These are phyloP conservation scores for Cyclina sinensis DNA, from an alignment of 1,140 invertebrate species.

Conservation along the genomic window DNA sequence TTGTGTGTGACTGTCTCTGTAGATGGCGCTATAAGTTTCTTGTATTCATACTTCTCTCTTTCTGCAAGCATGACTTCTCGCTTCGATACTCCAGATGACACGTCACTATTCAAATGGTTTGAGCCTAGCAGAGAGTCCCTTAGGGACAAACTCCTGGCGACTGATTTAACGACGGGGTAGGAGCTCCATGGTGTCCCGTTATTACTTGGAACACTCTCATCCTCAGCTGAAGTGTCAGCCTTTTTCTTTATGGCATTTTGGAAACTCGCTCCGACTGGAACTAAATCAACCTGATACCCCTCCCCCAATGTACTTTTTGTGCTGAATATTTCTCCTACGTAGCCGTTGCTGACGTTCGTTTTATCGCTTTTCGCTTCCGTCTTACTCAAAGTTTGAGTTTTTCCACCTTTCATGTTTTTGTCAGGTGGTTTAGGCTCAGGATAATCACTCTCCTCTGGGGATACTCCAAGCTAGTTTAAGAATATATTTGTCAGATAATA, in stretches of 20 bases:
- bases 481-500: neutral
- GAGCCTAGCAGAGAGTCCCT: conserved; percentile 1
- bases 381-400: neutral
- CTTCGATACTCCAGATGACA: neutral
- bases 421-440: conserved; percentile 19
- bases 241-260: conserved; percentile 1
- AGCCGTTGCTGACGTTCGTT: neutral
- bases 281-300: conserved; percentile 1
- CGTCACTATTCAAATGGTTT: neutral
- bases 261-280: conserved; percentile 54
- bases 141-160: neutral
- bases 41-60: conserved; percentile 13
- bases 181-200: neutral
- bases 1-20: neutral
- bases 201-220: neutral
- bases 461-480: conserved; percentile 33
- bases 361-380: neutral
- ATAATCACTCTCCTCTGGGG: conserved; percentile 46
- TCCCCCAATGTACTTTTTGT: neutral
- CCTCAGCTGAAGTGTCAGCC: neutral
- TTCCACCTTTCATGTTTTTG: neutral
- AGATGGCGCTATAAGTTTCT: neutral
- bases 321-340: neutral
- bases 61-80: conserved; percentile 45
- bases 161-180: neutral